Evolutionary conservation across 2,888 invertebrate genomes (phyloP).

Genomic region (Hemithea aestivaria): DNA sequence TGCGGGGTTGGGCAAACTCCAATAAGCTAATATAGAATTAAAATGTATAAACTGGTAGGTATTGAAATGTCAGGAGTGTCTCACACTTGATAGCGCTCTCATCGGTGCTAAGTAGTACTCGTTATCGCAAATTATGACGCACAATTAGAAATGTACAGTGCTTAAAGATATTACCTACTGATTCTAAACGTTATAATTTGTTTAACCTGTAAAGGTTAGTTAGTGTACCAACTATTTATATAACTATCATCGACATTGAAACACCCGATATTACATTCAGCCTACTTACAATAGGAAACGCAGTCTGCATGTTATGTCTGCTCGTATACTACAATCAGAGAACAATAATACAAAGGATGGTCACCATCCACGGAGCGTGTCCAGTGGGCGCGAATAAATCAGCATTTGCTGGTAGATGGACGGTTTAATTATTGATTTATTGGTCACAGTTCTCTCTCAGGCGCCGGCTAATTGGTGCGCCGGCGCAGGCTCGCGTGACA

Average conservation of each 20-base stretch:
- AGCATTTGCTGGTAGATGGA: slow-evolving; percentile 74
- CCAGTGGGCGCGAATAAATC: slow-evolving; percentile 69
- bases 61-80: slow-evolving; percentile 44
- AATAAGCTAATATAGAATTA: slow-evolving; percentile 28
- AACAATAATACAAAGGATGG: slow-evolving; percentile 41
- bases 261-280: too few species aligned
- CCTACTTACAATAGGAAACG: too few species aligned
- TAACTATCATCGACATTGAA: too few species aligned
- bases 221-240: too few species aligned
- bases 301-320: too few species aligned
- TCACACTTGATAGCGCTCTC: slow-evolving; percentile 30
- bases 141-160: too few species aligned
- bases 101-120: slow-evolving; percentile 25
- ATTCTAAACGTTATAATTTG: too few species aligned
- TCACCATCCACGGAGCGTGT: slow-evolving; percentile 58
- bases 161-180: too few species aligned
- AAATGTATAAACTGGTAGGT: slow-evolving; percentile 37
- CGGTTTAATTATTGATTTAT: slow-evolving; percentile 78
- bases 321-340: slow-evolving; percentile 45
- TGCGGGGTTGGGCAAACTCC: slow-evolving; percentile 26
- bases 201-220: too few species aligned
- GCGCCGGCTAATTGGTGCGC: slow-evolving; percentile 70
- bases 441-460: slow-evolving; percentile 51
- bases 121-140: too few species aligned
- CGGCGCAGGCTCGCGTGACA: slow-evolving; percentile 70